Evolutionary conservation across 2,888 invertebrate species (phyloP), one percentile per base, ranked within the genome.

Genomic region (Neuroscelio doddi): DNA sequence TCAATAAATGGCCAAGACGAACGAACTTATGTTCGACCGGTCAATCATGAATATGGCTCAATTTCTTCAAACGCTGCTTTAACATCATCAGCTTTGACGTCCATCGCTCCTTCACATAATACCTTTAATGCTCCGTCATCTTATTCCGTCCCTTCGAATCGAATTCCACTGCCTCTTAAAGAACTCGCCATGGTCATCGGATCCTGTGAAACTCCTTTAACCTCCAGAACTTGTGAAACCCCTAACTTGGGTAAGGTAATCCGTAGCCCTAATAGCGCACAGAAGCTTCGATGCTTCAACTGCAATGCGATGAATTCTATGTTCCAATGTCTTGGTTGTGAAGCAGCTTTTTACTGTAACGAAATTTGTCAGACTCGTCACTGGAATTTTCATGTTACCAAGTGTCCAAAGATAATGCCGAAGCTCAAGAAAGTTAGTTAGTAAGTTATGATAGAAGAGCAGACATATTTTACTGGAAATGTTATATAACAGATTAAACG

Each of bases 321-420:
- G 38, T 82, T 81, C 53, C 81, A 81, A 45, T 83, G 83, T 62
- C 73, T 81, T 1, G 82, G 81, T 0, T 83, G 83, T 51, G 80
- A 80, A 39, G 68, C 70, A 3, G 75, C 76, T 0, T 76, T 77
- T 62, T 83, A 83, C 21, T 83, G 83, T 57, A 74, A 80, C 50
- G 76, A 79, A 59, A 57, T 66, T 9, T 83, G 83, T 44, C 83
- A 83, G 59, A 55, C 73, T 7, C 76, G 76, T 27, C 83, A 83
- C 32, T 83, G 83, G 83, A 58, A 10, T 15, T 42, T 72, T 10
- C 83, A 83, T 49, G 79, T 77, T 1, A 61, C 68, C 4, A 77
- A 72, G 21, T 83, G 82, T 34, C 78, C 80, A 0, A 82, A 81
- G 53, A 80, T 74, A 51, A 83, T 83, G 82, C 83, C 83, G 24